These are phyloP conservation scores for Parazoanthus swiftii DNA, from an alignment of 92 coral and sea anemone species.

Conservation along the genomic window DNA sequence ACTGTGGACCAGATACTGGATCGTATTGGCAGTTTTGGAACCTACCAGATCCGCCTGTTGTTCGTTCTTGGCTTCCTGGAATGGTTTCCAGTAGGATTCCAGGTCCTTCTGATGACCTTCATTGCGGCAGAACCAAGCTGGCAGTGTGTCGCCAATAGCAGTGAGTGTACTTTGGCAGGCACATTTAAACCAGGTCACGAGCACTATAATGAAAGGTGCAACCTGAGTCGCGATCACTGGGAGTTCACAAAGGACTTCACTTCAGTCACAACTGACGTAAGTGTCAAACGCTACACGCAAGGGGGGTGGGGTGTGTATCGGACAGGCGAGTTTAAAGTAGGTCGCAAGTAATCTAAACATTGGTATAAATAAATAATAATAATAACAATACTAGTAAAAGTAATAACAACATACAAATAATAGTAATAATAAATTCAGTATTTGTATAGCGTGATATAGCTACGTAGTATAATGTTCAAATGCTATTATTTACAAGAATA, in stretches of 20 bases:
- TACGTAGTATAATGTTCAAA: no score
- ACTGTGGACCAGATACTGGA: constrained; percentile 46
- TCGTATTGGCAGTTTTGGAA: constrained; percentile 48
- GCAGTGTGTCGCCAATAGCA: constrained; percentile 55
- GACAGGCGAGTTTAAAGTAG: not conserved
- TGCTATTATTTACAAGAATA: no score
- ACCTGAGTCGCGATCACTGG: constrained; percentile 49
- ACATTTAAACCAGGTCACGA: constrained; percentile 12
- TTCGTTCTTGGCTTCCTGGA: constrained; percentile 44
- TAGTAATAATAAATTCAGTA: no score
- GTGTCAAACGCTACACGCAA: not conserved
- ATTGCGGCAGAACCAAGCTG: constrained; percentile 56
- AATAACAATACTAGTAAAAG: no score
- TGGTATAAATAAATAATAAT: no score
- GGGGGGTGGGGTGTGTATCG: not conserved
- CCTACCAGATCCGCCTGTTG: constrained; percentile 47
- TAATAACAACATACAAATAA: no score
- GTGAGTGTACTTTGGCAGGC: constrained; percentile 42
- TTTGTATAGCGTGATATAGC: no score
- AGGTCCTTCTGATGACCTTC: constrained; percentile 51
- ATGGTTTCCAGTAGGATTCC: constrained; percentile 41
- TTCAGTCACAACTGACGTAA: constrained; percentile 49
- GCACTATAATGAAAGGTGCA: constrained; percentile 44
- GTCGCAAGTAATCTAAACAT: no score
- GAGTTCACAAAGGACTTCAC: constrained; percentile 50